Base-by-base conservation (phyloP, 2,113 vertebrate genomes). In the Ornithorhynchus anatinus region DNA sequence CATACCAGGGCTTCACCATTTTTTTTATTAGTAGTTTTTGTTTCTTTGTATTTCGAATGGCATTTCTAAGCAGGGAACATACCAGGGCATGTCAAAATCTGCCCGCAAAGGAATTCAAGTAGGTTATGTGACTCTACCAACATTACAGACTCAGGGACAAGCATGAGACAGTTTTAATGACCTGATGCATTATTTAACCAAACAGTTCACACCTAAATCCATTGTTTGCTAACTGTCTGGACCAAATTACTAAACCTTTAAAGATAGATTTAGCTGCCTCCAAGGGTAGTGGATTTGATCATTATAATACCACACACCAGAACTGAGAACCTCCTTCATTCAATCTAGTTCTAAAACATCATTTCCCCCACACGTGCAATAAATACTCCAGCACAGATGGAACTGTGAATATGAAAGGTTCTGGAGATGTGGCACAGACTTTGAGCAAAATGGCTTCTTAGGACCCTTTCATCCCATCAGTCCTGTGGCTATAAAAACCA, bases 61-160 rank as follows among this genome's bases (percentile, higher is more conserved):
- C 16, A 42, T 71, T 72, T 84, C 59, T 67, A 42, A 72, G 36
- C 42, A 29, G 27, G 66, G 50, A 62, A 62, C 61, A 68, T 72
- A 45, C 45, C 47, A 56, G 36, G 37, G 37, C 77, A 79, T 74
- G 75, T 79, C 75, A 61, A 63, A 81, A 79, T 79, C 31, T 45
- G 66, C 62, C 59, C 57, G 62, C 35, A 65, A 51, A 85, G 59
- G 59, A 81, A 74, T 75, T 51, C 61, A 71, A 56, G 69, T 69
- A 42, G 52, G 44, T 75, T 72, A 58, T 75, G 33, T 74, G 56
- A 57, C 69, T 72, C 62, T 69, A 69, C 75, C 56, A 63, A 38
- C 39, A 63, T 63, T 59, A 75, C 66, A 79, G 72, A 79, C 61
- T 77, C 77, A 75, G 71, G 73, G 71, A 59, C 59, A 81, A 68